These are phyloP conservation scores for Eidolon dupreanum DNA, from an alignment of 2,797 vertebrate species.

Conservation along the genomic window DNA sequence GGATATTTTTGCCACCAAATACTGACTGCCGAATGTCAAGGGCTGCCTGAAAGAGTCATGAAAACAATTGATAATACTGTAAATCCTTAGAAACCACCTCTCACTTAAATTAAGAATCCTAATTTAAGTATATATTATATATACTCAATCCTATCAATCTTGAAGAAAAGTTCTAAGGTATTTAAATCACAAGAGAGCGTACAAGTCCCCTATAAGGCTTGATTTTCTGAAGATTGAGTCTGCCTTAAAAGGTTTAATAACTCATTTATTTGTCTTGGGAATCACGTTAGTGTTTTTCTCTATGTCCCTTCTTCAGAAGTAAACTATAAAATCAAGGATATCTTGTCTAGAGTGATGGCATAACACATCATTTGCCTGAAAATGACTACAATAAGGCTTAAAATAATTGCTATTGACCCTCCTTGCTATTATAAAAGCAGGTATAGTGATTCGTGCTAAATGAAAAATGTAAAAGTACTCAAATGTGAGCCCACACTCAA, in stretches of 20 bases:
- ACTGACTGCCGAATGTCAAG: slow-evolving; percentile 99
- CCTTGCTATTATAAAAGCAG: neutral
- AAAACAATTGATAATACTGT: neutral
- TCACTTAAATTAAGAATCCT: slow-evolving; percentile 19
- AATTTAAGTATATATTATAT: slow-evolving; percentile 11
- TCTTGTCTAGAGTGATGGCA: neutral
- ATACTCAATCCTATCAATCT: neutral
- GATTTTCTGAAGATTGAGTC: slow-evolving; percentile 22
- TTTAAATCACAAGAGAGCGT: slow-evolving; percentile 20
- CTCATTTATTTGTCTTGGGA: neutral
- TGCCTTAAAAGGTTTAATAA: slow-evolving; percentile 2
- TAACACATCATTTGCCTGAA: neutral
- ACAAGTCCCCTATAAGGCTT: neutral
- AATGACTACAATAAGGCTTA: neutral
- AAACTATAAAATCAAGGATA: neutral
- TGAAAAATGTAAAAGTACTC: neutral
- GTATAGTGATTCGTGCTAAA: neutral
- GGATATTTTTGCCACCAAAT: slow-evolving; percentile 99
- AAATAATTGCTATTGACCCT: neutral
- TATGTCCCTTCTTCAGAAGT: neutral
- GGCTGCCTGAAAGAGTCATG: slow-evolving; percentile 90
- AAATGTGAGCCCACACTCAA: neutral
- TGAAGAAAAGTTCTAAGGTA: slow-evolving; percentile 8
- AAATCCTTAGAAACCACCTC: neutral
- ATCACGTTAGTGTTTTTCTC: neutral